phyloP scores from a whole-genome alignment of 2,797 vertebrate species.

The Arrhamphus sclerolepis region DNA sequence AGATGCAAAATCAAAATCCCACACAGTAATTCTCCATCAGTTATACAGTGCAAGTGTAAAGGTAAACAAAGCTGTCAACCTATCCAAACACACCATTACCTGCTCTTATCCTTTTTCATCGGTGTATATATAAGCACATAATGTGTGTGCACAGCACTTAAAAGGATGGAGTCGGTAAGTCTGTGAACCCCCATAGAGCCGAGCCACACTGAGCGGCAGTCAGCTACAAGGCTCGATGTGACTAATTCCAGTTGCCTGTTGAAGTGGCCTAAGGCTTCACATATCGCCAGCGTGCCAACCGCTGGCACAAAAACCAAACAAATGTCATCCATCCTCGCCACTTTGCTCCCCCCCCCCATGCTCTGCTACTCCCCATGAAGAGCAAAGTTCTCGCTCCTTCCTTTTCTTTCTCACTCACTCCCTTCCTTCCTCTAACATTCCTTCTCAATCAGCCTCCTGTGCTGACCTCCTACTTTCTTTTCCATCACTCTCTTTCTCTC shows the following conservation, averaged over 20 bases:
- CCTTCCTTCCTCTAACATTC: slow-evolving; percentile 36
- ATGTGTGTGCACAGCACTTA: slow-evolving; percentile 56
- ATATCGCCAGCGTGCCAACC: slow-evolving; percentile 48
- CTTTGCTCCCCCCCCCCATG: slow-evolving; percentile 12
- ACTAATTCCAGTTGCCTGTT: slow-evolving; percentile 46
- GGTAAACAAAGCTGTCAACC: slow-evolving; percentile 59
- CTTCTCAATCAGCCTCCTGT: slow-evolving; percentile 38
- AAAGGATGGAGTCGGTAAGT: slow-evolving; percentile 56
- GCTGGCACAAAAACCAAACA: slow-evolving; percentile 52
- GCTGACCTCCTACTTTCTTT: slow-evolving; percentile 37
- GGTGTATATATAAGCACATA: slow-evolving; percentile 51
- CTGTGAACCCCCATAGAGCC: slow-evolving; percentile 31
- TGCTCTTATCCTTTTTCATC: slow-evolving; percentile 48
- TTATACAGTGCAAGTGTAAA: slow-evolving; percentile 60
- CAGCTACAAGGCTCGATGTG: slow-evolving; percentile 34
- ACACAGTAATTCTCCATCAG: slow-evolving; percentile 58
- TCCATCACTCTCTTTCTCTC: slow-evolving; percentile 21
- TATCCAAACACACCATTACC: slow-evolving; percentile 60
- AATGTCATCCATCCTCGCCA: slow-evolving; percentile 21
- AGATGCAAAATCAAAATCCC: slow-evolving; percentile 36
- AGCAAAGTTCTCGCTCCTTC: slow-evolving; percentile 29
- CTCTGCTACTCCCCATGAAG: slow-evolving; percentile 35
- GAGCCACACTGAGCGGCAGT: slow-evolving; percentile 11
- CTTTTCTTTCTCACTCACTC: slow-evolving; percentile 15
- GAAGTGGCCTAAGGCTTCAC: slow-evolving; percentile 53